Conservation (phyloP, 2,797 vertebrate species). For the Gallirallus australis region DNA sequence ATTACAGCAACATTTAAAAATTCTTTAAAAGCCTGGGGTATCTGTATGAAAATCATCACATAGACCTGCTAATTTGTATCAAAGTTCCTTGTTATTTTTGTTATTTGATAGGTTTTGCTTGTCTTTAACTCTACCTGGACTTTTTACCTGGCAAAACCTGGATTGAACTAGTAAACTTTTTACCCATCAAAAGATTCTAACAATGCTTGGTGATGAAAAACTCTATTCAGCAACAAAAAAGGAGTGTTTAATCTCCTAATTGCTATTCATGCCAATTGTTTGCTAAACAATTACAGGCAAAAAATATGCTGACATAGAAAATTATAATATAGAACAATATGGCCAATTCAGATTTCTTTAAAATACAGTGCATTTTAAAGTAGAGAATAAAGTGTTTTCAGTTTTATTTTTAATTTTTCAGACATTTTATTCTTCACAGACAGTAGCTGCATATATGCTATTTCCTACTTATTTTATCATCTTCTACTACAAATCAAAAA, state of each 20-base stretch:
- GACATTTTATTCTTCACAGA: not conserved
- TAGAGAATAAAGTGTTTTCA: not conserved
- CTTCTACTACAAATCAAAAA: not conserved
- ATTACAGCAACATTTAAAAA: not conserved
- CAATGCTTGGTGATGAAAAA: not conserved
- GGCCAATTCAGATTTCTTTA: not conserved
- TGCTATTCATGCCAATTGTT: not conserved
- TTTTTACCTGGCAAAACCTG: not conserved
- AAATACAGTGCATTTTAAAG: not conserved
- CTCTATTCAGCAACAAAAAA: not conserved
- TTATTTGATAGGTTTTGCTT: not conserved
- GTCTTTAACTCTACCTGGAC: not conserved
- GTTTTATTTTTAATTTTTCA: not conserved
- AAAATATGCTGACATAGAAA: rapidly evolving
- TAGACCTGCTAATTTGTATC: not conserved
- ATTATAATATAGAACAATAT: not conserved
- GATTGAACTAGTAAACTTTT: not conserved
- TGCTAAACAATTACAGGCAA: not conserved
- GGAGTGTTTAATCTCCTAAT: not conserved
- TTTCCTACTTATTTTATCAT: not conserved
- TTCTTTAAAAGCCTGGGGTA: not conserved
- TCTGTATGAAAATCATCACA: not conserved
- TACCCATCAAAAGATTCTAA: not conserved
- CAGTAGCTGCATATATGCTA: not conserved
- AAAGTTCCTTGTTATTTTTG: not conserved